Percentiles rank a stretch among this genome's conserved stretches.
Evolutionary conservation across 2,113 vertebrate genomes (phyloP).

Genomic region (Eleginops maclovinus): DNA sequence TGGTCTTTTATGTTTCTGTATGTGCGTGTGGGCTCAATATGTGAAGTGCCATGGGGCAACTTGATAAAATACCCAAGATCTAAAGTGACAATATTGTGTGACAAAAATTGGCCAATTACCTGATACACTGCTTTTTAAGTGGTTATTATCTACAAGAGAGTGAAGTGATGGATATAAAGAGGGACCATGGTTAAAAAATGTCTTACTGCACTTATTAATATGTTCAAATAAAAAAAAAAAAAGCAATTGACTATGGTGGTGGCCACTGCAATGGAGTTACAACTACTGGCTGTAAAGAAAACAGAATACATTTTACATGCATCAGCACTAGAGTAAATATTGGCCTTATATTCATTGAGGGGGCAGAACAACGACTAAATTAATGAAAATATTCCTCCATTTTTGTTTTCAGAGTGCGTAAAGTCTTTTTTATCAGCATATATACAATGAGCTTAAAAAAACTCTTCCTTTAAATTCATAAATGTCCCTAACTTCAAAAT

Average conservation of each 20-base stretch:
- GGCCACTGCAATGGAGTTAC: background rate
- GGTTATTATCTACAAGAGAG: background rate
- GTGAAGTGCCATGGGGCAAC: background rate
- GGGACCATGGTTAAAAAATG: background rate
- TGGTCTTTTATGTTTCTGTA: constrained; percentile 10
- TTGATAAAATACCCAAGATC: constrained; percentile 11
- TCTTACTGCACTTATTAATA: background rate
- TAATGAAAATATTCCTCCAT: background rate
- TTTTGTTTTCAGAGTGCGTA: background rate
- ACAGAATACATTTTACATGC: background rate
- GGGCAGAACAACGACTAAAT: background rate
- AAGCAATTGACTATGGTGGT: background rate
- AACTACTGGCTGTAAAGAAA: background rate
- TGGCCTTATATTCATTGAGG: background rate
- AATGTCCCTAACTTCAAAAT: background rate
- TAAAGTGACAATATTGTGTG: background rate
- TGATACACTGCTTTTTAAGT: background rate
- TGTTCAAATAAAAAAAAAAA: background rate
- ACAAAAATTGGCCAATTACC: background rate
- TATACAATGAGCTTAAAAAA: background rate
- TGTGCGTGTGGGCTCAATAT: background rate
- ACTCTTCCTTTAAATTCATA: background rate
- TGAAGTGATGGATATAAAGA: constrained; percentile 8
- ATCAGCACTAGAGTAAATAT: background rate
- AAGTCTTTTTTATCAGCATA: background rate